Conservation (phyloP, 2,888 invertebrate species). For the Argyresthia goedartella region DNA sequence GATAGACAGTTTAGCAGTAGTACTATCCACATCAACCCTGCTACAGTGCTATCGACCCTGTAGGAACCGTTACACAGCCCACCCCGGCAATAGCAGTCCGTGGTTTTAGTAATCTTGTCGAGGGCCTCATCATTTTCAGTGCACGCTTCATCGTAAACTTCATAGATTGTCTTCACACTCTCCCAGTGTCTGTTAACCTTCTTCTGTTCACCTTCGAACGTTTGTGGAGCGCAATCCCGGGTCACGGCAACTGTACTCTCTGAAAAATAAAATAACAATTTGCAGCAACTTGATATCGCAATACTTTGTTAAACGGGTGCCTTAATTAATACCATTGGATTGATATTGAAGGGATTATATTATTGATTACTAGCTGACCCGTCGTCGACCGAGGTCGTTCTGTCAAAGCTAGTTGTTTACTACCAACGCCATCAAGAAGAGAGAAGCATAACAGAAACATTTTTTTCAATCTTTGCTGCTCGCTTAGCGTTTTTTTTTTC, state of each 20-base stretch:
- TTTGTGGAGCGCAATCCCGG: slow-evolving; percentile 82
- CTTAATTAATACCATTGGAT: no score
- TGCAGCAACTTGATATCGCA: not conserved
- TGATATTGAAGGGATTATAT: no score
- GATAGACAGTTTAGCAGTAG: no score
- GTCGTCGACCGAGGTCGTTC: no score
- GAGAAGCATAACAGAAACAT: no score
- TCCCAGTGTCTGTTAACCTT: slow-evolving; percentile 72
- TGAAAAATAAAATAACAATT: not conserved
- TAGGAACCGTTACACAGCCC: slow-evolving; percentile 76
- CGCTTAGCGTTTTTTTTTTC: no score
- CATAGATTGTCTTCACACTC: slow-evolving; percentile 71
- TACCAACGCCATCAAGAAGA: no score
- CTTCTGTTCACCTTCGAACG: slow-evolving; percentile 69
- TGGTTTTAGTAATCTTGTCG: slow-evolving; percentile 65
- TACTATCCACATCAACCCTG: no score
- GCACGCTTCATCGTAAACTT: slow-evolving; percentile 79
- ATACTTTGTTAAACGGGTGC: not conserved
- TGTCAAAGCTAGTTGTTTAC: no score
- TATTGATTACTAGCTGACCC: no score
- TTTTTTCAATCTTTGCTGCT: no score
- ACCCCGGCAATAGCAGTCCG: slow-evolving; percentile 81
- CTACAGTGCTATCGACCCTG: no score
- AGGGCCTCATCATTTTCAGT: slow-evolving; percentile 66
- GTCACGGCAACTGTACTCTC: slow-evolving; percentile 20